A percentile compares a stretch with the other conserved stretches of the same genome.
Conservation (phyloP, 2,797 vertebrate genomes). For the Babyrousa celebensis region DNA sequence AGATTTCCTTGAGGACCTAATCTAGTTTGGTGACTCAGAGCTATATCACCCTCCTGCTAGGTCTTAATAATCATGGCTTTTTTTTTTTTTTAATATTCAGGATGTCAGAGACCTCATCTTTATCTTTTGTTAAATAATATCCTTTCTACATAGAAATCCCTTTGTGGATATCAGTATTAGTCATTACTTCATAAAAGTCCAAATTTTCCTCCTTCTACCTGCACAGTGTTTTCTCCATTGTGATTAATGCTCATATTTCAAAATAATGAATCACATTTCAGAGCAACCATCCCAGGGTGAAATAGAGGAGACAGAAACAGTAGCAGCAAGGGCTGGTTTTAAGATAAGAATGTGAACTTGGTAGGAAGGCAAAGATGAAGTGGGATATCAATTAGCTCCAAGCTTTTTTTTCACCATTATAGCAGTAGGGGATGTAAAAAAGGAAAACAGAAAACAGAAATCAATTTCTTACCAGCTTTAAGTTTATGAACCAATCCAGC, state of each 20-base stretch:
- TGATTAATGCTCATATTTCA: slow-evolving; percentile 61
- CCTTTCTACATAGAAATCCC: slow-evolving; percentile 31
- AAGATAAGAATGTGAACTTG: neutral
- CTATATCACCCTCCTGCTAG: slow-evolving; percentile 65
- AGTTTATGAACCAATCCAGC: neutral
- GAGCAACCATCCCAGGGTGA: neutral
- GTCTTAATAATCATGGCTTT: slow-evolving; percentile 66
- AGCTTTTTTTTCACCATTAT: slow-evolving; percentile 32
- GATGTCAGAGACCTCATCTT: slow-evolving; percentile 65
- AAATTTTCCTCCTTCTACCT: slow-evolving; percentile 41
- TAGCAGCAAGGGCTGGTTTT: neutral
- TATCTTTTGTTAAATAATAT: slow-evolving; percentile 54
- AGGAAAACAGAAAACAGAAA: neutral
- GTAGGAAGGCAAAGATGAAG: slow-evolving; percentile 50
- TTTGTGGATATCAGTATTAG: neutral
- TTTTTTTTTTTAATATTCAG: neutral
- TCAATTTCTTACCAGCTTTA: neutral
- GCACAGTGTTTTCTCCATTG: slow-evolving; percentile 48
- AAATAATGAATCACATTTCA: slow-evolving; percentile 53
- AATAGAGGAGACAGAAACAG: slow-evolving; percentile 55
- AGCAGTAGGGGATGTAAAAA: neutral
- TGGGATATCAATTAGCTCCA: slow-evolving; percentile 55
- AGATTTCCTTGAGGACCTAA: slow-evolving; percentile 83
- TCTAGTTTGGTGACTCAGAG: slow-evolving; percentile 82
- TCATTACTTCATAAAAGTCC: slow-evolving; percentile 20